Conservation (phyloP, 2,888 invertebrate species). For the Podotricha telesiphe region DNA sequence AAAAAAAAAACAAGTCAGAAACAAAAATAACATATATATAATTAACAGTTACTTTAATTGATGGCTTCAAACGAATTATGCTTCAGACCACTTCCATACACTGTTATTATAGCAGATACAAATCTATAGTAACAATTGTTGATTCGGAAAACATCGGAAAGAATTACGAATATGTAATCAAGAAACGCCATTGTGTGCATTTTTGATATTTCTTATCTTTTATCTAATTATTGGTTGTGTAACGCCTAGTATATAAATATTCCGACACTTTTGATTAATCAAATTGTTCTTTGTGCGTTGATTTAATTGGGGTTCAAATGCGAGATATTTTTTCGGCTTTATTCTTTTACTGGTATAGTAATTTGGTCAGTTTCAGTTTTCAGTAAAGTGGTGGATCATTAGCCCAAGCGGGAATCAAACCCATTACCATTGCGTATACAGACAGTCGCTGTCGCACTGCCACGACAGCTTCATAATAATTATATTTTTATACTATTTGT, state of each 20-base stretch:
- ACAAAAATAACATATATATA: constrained; percentile 49
- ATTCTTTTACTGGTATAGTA: no score
- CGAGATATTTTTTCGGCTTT: no score
- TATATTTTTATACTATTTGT: no score
- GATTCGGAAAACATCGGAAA: constrained; percentile 59
- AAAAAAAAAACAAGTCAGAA: no score
- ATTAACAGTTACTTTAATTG: constrained; percentile 74
- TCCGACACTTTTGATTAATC: constrained; percentile 44
- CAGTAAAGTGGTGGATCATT: no score
- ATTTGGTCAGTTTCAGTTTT: no score
- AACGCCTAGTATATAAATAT: constrained; percentile 38
- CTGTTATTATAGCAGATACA: constrained; percentile 70
- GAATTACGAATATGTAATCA: constrained; percentile 77
- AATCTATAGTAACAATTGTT: constrained; percentile 73
- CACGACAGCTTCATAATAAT: no score
- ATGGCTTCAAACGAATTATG: constrained; percentile 64
- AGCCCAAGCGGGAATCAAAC: no score
- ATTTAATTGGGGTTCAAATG: no score
- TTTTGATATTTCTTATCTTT: constrained; percentile 7
- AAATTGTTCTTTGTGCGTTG: constrained; percentile 39
- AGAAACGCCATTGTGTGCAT: constrained; percentile 64
- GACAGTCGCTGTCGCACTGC: no score
- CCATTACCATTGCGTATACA: no score
- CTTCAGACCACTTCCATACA: constrained; percentile 60
- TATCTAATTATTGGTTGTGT: constrained; percentile 60